Percentiles rank a stretch among this genome's conserved stretches.
Evolutionary conservation across 1,140 invertebrate genomes (phyloP).

Genomic region (Drosophila mayri): DNA sequence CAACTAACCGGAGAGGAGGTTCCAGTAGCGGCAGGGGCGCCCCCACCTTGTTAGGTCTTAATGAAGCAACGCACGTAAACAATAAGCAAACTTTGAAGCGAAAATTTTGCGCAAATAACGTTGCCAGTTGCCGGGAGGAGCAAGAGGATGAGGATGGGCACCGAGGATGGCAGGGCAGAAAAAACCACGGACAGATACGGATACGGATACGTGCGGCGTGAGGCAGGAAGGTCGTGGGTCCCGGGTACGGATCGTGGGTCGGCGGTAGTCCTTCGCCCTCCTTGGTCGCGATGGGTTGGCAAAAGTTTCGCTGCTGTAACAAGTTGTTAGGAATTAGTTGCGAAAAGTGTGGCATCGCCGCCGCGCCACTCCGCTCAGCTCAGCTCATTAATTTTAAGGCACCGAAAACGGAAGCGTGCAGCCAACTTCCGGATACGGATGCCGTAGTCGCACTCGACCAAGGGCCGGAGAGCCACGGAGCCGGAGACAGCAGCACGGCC

Average conservation of each 20-base stretch:
- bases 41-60: conserved; percentile 63
- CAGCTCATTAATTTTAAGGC: conserved; percentile 81
- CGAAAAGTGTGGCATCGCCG: conserved; percentile 78
- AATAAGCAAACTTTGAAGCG: conserved; percentile 83
- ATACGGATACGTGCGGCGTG: conserved; percentile 76
- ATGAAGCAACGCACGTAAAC: conserved; percentile 83
- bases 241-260: not conserved
- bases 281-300: conserved; percentile 22
- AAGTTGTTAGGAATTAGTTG: conserved; percentile 81
- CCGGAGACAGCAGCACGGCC: conserved; percentile 67
- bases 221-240: conserved; percentile 72
- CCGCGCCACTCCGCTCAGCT: conserved; percentile 22
- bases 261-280: not conserved
- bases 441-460: conserved; percentile 33
- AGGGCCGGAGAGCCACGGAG: conserved; percentile 54
- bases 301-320: conserved; percentile 77
- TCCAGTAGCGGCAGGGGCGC: conserved; percentile 8
- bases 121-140: conserved; percentile 33
- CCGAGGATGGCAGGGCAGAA: not conserved
- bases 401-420: conserved; percentile 79
- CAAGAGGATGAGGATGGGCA: not conserved
- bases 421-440: conserved; percentile 71
- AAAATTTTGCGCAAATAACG: conserved; percentile 82
- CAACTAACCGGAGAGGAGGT: conserved; percentile 66
- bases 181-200: conserved; percentile 51